Evolutionary conservation across 2,888 invertebrate genomes (phyloP), one percentile per base, ranked within the genome.

Genomic region (Parasteatoda lunata): DNA sequence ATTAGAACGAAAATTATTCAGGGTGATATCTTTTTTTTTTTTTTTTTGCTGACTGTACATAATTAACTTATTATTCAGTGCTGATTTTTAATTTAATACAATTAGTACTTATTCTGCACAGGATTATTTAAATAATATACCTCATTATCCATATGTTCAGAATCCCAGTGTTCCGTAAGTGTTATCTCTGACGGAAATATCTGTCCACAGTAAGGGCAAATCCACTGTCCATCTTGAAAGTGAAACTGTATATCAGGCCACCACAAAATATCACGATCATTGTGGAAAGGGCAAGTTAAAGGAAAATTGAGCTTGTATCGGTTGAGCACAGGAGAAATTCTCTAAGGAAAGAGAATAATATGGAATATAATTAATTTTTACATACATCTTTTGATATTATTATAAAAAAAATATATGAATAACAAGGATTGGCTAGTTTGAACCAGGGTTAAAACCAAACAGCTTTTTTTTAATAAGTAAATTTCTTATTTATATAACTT

Each of bases 251-350:
- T 66, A 51, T 88, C 86, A 48, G 90, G 90, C 90, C 90, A 90
- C 89, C 90, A 89, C 45, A 96, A 96, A 89, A 97, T 95, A 92
- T 97, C 97, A 90, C 97, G 94, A 90, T 94, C 94, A 65, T 96
- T 96, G 93, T 97, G 97, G 92, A 97, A 95, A 70, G 97, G 97
- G 92, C 97, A 97, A 92, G 97, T 97, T 91, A 97, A 92, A 15
- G 97, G 97, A 90, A 97, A 93, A 91, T 95, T 95, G 86, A 96
- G 96, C 93, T 96, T 96, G 93, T 96, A 96, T 92, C 96, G 95
- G 91, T 96, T 96, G 92, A 97, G 93, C 88, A 97, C 95, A 82
- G 97, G 97, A 90, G 95, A 94, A 96, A 97, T 97, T 95, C 97
- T 96, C 94, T 94, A 90, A 11, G 51, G n/a, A 15, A 73, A 65